phyloP scores from a whole-genome alignment of 53 echinoderm and acorn worm species.

The Arbacia lixula region DNA sequence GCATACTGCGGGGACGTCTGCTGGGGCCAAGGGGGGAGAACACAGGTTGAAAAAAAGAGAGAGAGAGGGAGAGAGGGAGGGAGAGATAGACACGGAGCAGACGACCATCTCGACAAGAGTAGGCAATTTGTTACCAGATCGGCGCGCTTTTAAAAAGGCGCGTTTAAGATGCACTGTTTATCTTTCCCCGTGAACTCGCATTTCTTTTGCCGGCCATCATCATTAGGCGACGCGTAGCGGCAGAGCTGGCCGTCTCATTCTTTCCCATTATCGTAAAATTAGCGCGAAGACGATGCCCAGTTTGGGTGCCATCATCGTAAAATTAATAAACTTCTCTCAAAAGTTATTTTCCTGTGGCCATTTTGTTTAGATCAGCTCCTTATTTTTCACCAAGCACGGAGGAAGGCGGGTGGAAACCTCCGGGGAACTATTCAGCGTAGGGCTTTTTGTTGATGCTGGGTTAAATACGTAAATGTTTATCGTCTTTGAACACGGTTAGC shows the following conservation, averaged over 20 bases:
- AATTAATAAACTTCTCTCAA: slow-evolving; percentile 54
- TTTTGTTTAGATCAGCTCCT: no score
- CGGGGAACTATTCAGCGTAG: no score
- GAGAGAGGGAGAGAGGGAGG: no score
- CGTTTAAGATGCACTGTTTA: slow-evolving; percentile 45
- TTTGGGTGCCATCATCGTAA: slow-evolving; percentile 57
- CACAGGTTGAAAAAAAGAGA: background rate
- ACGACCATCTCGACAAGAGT: background rate
- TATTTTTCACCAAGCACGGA: no score
- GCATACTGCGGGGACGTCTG: slow-evolving; percentile 7
- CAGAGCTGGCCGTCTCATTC: slow-evolving; percentile 22
- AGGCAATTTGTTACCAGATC: slow-evolving; percentile 45
- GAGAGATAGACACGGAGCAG: no score
- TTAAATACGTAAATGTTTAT: slow-evolving; percentile 40
- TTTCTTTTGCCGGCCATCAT: slow-evolving; percentile 46
- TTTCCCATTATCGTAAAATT: slow-evolving; percentile 59
- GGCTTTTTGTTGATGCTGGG: no score
- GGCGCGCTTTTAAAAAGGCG: slow-evolving; percentile 22
- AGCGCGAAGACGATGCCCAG: slow-evolving; percentile 33
- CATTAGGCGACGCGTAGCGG: slow-evolving; percentile 15
- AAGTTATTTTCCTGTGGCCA: slow-evolving; percentile 15
- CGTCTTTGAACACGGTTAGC: background rate
- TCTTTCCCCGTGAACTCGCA: slow-evolving; percentile 40
- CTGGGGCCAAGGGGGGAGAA: background rate
- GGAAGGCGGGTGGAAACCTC: background rate